Evolutionary conservation across 2,113 vertebrate genomes (phyloP).

Genomic region (Charina bottae): DNA sequence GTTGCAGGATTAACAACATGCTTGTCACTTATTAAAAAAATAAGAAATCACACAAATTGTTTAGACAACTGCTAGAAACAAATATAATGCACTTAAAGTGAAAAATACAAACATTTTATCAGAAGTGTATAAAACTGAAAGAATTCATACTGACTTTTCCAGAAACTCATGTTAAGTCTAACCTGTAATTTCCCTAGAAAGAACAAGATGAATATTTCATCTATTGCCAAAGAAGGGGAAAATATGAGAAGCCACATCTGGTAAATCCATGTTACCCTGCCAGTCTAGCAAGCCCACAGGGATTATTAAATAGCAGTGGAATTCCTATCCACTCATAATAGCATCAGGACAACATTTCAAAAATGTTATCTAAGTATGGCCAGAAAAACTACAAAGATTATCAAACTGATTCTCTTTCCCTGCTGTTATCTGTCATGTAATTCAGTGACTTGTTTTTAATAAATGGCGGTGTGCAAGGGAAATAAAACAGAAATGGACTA

Average conservation of each 20-base stretch:
- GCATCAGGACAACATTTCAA: conserved; percentile 33
- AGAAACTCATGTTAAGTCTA: conserved; percentile 40
- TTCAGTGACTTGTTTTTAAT: conserved; percentile 24
- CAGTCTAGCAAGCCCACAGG: not conserved
- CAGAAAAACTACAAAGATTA: conserved; percentile 12
- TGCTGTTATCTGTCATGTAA: not conserved
- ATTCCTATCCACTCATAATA: conserved; percentile 13
- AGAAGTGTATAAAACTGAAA: not conserved
- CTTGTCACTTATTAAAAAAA: conserved; percentile 37
- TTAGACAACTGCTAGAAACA: conserved; percentile 15
- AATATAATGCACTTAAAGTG: conserved; percentile 52
- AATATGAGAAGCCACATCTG: conserved; percentile 25
- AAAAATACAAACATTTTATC: conserved; percentile 26
- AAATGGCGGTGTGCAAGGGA: not conserved
- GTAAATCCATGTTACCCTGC: conserved; percentile 38
- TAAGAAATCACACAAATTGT: conserved; percentile 32
- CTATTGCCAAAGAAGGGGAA: conserved; percentile 43
- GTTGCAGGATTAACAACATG: conserved; percentile 44
- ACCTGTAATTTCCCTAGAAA: conserved; percentile 45
- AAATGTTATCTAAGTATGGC: conserved; percentile 14
- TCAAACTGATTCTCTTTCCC: conserved; percentile 10
- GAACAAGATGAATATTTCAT: conserved; percentile 54
- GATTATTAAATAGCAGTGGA: conserved; percentile 1
- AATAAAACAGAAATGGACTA: conserved; percentile 33
- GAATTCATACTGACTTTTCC: conserved; percentile 43